Base-by-base conservation (phyloP, 2,113 vertebrate species). In the Lagenorhynchus albirostris region DNA sequence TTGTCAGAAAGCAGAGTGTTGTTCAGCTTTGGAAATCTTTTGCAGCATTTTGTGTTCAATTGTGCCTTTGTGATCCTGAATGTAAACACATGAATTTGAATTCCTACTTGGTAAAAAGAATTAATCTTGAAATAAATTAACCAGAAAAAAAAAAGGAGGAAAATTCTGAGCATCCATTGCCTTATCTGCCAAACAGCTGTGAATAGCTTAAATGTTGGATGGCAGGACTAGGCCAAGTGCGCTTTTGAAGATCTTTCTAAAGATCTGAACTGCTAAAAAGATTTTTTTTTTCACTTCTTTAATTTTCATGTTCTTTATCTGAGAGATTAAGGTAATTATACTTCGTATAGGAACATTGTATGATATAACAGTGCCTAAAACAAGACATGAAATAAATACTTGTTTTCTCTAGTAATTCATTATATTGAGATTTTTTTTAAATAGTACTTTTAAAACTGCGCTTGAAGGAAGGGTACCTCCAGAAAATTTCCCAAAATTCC, bases 71-170 rank as follows among this genome's bases (percentile, higher is more conserved):
- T 85, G 74, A 87, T 67, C 38, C 25, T 74, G 23, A 76, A 31
- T 92, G 55, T 94, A 94, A 94, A 95, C 67, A 95, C 29, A 60
- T 63, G 65, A 63, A 87, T 81, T 90, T 76, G 25, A 96, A 81
- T 93, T 53, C 13, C 55, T 93, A 41, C 67, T 77, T 96, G 36
- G n/a, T 84, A 83, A 93, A 76, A n/a, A 93, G 26, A 95, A 91
- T 73, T 96, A 53, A 50, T 95, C 41, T 90, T 80, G 60, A 97
- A 91, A 91, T 92, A 76, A 92, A 26, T 80, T 94, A 87, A 95
- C 33, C 10, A 9, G 4, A 47, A 63, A 63, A 58, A 62, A 67
- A n/a, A 33, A 79, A 17, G 0, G 18, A 65, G 9, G 21, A 65
- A 63, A 31, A 80, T n/a, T 67, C 44, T 53, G 70, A 91, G 13